A percentile compares a stretch with the other conserved stretches of the same genome.
Evolutionary conservation across 2,113 vertebrate genomes (phyloP).

Genomic region (Alouatta palliata): DNA sequence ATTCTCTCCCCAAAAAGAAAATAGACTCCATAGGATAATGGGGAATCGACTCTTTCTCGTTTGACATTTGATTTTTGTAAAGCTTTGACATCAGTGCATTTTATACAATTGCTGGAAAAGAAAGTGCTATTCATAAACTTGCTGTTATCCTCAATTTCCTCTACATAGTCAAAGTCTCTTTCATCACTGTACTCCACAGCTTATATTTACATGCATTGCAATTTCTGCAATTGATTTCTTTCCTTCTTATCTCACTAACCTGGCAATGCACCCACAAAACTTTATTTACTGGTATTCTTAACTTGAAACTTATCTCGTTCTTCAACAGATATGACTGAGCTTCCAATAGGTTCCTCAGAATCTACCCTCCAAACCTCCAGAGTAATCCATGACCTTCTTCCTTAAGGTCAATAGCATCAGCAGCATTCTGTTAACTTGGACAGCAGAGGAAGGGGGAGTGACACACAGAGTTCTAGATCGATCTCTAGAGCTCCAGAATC

Average conservation of each 20-base stretch:
- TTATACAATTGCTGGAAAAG: not conserved
- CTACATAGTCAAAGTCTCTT: not conserved
- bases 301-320: not conserved
- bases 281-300: not conserved
- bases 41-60: not conserved
- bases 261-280: accelerated
- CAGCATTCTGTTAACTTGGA: not conserved
- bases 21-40: not conserved
- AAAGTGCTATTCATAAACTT: not conserved
- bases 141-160: not conserved
- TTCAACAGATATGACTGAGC: not conserved
- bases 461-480: not conserved
- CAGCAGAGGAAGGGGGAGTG: accelerated
- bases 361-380: not conserved
- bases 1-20: not conserved
- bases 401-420: not conserved
- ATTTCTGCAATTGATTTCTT: accelerated
- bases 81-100: not conserved
- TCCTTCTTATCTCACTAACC: not conserved
- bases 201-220: not conserved
- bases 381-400: not conserved
- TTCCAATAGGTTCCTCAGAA: not conserved
- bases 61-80: not conserved
- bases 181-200: not conserved
- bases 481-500: not conserved